These are phyloP conservation scores for Dendroctonus valens DNA, from an alignment of 1,140 invertebrate genomes.

Conservation along the genomic window DNA sequence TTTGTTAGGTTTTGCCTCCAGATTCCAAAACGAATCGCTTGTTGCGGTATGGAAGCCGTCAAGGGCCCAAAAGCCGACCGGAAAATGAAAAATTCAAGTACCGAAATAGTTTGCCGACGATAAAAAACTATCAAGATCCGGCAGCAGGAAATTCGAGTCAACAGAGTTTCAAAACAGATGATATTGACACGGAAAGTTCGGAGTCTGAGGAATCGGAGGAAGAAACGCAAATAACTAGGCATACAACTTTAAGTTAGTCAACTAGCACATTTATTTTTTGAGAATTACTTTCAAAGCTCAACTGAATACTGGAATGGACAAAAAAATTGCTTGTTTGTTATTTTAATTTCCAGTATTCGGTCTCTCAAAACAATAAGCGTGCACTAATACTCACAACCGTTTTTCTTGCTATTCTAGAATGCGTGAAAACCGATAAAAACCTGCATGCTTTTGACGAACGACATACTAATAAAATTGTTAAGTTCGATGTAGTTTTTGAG, in stretches of 20 bases:
- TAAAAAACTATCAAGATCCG: slow-evolving; percentile 32
- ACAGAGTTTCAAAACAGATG: neutral
- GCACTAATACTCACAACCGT: neutral
- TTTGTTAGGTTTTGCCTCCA: slow-evolving; percentile 45
- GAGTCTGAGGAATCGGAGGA: slow-evolving; percentile 37
- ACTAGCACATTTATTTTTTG: neutral
- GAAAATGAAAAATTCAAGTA: slow-evolving; percentile 41
- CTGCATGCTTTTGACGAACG: slow-evolving; percentile 21
- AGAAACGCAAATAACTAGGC: slow-evolving; percentile 51
- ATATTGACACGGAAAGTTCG: slow-evolving; percentile 8
- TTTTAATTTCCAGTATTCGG: neutral
- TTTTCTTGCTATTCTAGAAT: slow-evolving; percentile 20
- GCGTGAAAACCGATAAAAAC: slow-evolving; percentile 5
- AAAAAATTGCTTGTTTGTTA: neutral
- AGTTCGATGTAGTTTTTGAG: slow-evolving; percentile 26
- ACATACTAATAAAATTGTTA: slow-evolving; percentile 15
- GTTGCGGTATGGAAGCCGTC: slow-evolving; percentile 50
- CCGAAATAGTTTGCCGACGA: slow-evolving; percentile 44
- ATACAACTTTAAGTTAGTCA: slow-evolving; percentile 47
- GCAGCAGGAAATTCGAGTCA: neutral
- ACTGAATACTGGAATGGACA: too few species aligned
- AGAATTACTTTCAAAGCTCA: too few species aligned
- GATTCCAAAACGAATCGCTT: slow-evolving; percentile 50
- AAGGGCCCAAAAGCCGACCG: slow-evolving; percentile 35
- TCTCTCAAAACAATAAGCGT: neutral